Percentiles rank a stretch among this genome's conserved stretches.
Evolutionary conservation across 2,113 vertebrate species (phyloP).

Genomic region (Aramus guarauna): DNA sequence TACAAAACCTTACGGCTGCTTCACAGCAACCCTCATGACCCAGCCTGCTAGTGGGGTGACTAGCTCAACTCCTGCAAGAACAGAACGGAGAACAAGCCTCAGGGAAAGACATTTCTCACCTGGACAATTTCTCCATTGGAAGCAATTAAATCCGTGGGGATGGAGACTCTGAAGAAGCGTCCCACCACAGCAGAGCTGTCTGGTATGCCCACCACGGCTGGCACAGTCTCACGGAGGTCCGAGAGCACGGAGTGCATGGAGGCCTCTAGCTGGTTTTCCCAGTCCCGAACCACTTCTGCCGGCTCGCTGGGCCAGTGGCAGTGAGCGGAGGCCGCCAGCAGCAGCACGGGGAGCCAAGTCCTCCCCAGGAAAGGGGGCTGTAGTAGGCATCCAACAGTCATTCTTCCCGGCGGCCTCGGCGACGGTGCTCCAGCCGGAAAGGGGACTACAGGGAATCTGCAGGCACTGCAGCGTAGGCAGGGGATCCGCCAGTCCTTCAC

Average conservation of each 20-base stretch:
- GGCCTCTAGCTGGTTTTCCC: constrained; percentile 87
- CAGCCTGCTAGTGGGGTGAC: neutral
- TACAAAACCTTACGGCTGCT: neutral
- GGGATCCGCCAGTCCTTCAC: constrained; percentile 49
- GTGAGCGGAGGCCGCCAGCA: constrained; percentile 71
- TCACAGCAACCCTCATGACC: neutral
- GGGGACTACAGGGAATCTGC: neutral
- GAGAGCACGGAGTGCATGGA: constrained; percentile 90
- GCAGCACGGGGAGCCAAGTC: constrained; percentile 78
- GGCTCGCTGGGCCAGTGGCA: constrained; percentile 75
- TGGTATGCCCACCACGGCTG: constrained; percentile 79
- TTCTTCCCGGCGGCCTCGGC: constrained; percentile 16
- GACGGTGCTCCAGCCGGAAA: neutral
- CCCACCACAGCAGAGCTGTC: constrained; percentile 87
- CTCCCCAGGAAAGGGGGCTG: constrained; percentile 72
- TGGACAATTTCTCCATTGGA: constrained; percentile 77
- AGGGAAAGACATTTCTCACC: constrained; percentile 74
- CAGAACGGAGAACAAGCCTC: accelerated
- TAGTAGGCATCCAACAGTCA: constrained; percentile 74
- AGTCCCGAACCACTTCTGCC: constrained; percentile 76
- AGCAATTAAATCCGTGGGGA: constrained; percentile 79
- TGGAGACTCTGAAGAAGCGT: constrained; percentile 84
- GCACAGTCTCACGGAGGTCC: constrained; percentile 77
- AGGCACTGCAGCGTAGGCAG: neutral
- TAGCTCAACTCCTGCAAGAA: accelerated